A percentile compares a stretch with the other conserved stretches of the same genome.
These are phyloP conservation scores for Itoplectis maculator DNA, from an alignment of 2,888 invertebrate genomes.

Conservation along the genomic window DNA sequence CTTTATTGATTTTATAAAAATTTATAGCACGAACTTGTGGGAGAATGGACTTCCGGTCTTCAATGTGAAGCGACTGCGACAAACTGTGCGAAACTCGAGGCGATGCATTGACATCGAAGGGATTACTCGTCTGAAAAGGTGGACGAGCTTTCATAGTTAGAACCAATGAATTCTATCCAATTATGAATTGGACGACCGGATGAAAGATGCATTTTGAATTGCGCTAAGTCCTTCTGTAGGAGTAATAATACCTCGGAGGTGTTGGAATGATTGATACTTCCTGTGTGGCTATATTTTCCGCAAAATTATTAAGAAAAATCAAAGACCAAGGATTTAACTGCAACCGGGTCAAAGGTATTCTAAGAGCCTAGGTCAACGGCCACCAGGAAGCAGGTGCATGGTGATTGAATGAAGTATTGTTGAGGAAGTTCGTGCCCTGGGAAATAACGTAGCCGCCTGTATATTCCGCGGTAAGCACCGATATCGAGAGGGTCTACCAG, in stretches of 20 bases:
- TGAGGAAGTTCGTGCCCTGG: neutral
- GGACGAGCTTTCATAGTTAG: constrained; percentile 9
- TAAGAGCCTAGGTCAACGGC: neutral
- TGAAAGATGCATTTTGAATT: neutral
- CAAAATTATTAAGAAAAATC: neutral
- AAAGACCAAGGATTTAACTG: too few species aligned
- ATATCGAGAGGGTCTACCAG: neutral
- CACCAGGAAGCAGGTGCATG: neutral
- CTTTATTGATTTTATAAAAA: too few species aligned
- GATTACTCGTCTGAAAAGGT: constrained; percentile 24
- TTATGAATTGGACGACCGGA: neutral
- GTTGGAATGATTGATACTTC: neutral
- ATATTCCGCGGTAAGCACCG: constrained; percentile 13
- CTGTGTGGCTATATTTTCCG: neutral
- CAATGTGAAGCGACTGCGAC: constrained; percentile 38
- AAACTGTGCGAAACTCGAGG: constrained; percentile 17
- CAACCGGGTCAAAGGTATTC: neutral
- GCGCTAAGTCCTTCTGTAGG: neutral
- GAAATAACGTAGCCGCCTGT: constrained; percentile 9
- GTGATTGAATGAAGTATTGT: neutral
- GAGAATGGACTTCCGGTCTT: constrained; percentile 56
- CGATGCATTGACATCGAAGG: constrained; percentile 34
- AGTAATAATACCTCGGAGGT: constrained; percentile 3
- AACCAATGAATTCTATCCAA: constrained; percentile 20
- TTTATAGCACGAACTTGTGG: too few species aligned